Conservation (phyloP, 2,113 vertebrate species). For the Lethenteron camtschaticum region DNA sequence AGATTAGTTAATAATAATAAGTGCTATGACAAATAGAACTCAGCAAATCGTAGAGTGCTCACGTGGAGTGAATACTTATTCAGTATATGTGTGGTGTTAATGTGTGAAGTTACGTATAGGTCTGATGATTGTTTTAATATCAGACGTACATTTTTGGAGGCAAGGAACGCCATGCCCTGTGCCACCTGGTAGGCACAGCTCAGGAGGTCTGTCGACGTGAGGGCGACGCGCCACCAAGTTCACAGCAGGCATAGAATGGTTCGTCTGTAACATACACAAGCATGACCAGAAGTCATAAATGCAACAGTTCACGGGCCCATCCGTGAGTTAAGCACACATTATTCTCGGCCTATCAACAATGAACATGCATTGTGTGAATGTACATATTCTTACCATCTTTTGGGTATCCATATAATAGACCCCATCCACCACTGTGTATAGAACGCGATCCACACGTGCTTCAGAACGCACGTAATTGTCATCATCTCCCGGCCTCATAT, state of each 20-base stretch:
- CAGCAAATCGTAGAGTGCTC: no score
- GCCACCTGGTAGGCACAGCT: slow-evolving; percentile 95
- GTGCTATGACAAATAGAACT: no score
- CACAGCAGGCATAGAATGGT: slow-evolving; percentile 22
- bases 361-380: background rate
- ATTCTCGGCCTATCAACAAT: no score
- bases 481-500: no score
- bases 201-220: slow-evolving; percentile 67
- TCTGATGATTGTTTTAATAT: background rate
- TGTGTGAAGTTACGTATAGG: background rate
- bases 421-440: no score
- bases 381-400: slow-evolving; percentile 13
- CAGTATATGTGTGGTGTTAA: background rate
- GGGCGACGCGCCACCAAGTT: slow-evolving; percentile 49
- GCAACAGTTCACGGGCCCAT: background rate
- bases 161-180: slow-evolving; percentile 92
- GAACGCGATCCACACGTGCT: no score
- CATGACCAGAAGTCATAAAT: slow-evolving; percentile 4
- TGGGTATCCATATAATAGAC: no score
- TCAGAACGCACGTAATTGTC: no score
- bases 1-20: no score
- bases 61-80: no score
- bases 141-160: slow-evolving; percentile 64
- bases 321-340: no score
- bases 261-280: slow-evolving; percentile 19